A percentile compares a stretch with the other conserved stretches of the same genome.
phyloP scores from a whole-genome alignment of 2,888 invertebrate genomes.

The Dynastes grantii region DNA sequence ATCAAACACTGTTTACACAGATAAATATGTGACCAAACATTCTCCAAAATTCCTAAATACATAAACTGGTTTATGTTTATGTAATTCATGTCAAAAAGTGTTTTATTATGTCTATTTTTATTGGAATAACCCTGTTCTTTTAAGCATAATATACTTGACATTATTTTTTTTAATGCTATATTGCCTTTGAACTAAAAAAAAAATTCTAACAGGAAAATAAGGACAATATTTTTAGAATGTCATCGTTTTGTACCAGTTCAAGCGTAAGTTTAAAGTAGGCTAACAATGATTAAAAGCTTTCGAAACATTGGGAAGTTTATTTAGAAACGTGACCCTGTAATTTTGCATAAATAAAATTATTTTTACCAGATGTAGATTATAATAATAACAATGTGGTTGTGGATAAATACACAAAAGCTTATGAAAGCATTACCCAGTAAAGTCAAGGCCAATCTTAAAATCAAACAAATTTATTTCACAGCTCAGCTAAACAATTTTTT shows the following conservation, averaged over 20 bases:
- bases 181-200: conserved; percentile 41
- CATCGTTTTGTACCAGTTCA: conserved; percentile 2
- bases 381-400: conserved; percentile 31
- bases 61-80: neutral
- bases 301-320: conserved; percentile 3
- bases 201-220: conserved; percentile 12
- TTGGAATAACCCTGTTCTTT: neutral
- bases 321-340: neutral
- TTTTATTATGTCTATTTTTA: conserved; percentile 10
- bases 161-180: conserved; percentile 17
- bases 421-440: conserved; percentile 12
- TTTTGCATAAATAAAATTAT: neutral
- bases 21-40: neutral
- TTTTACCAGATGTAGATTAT: neutral
- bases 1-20: neutral
- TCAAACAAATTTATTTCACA: conserved; percentile 14
- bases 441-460: conserved; percentile 19
- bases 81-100: conserved; percentile 6
- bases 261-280: conserved; percentile 24
- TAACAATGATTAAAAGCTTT: neutral
- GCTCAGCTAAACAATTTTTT: conserved; percentile 3
- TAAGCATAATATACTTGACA: conserved; percentile 21
- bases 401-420: conserved; percentile 43
- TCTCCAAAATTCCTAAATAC: neutral
- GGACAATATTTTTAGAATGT: conserved; percentile 32